A percentile compares a stretch with the other conserved stretches of the same genome.
These are phyloP conservation scores for Diphyllodes magnificus DNA, from an alignment of 2,113 vertebrate species.

Conservation along the genomic window DNA sequence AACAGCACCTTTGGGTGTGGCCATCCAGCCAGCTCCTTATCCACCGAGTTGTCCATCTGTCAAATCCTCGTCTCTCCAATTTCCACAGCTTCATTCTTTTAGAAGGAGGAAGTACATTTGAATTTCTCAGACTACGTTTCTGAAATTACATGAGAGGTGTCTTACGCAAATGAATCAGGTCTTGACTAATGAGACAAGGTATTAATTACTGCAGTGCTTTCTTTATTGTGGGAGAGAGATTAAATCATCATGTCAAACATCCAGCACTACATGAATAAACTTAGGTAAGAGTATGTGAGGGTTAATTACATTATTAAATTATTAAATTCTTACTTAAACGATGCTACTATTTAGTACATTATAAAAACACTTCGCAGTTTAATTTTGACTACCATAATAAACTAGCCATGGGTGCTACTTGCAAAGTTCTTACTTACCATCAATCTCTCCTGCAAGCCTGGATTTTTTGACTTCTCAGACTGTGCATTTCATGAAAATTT, in stretches of 20 bases:
- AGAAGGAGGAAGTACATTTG: not conserved
- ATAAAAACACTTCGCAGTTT: not conserved
- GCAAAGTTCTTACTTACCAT: not conserved
- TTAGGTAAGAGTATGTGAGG: not conserved
- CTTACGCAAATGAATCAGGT: not conserved
- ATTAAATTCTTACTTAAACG: not conserved
- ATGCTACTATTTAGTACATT: not conserved
- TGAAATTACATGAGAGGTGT: not conserved
- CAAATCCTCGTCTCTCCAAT: not conserved
- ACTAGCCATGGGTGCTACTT: not conserved
- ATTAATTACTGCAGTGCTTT: slow-evolving; percentile 51
- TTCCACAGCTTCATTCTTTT: not conserved
- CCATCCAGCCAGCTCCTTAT: not conserved
- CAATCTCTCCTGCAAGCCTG: not conserved
- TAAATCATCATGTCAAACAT: slow-evolving; percentile 20
- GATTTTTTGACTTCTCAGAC: not conserved
- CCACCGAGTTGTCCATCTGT: fast-evolving
- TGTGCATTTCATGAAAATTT: not conserved
- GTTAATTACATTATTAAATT: not conserved
- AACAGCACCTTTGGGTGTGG: too few species aligned
- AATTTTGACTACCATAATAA: not conserved
- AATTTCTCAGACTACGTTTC: slow-evolving; percentile 34
- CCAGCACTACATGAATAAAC: not conserved
- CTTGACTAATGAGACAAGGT: slow-evolving; percentile 38
- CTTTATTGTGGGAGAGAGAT: slow-evolving; percentile 31